phyloP scores from a whole-genome alignment of 2,797 vertebrate genomes.

The Betta splendens region DNA sequence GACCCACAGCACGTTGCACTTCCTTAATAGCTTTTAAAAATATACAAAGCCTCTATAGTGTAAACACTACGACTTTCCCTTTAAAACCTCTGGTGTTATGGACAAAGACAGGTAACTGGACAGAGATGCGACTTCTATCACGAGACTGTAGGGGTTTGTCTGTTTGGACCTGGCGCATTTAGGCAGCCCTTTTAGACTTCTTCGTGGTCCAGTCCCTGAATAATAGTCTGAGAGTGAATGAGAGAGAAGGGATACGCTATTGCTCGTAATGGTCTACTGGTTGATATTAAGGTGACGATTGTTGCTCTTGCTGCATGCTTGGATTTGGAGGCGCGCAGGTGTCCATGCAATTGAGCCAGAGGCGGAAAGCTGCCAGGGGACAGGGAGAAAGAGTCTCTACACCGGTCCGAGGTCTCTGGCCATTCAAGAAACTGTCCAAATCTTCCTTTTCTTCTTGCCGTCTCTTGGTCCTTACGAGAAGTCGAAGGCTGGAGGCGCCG shows the following conservation, averaged over 20 bases:
- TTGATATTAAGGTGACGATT: constrained; percentile 57
- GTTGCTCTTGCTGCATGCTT: constrained; percentile 72
- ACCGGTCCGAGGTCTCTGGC: constrained; percentile 25
- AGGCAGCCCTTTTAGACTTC: constrained; percentile 67
- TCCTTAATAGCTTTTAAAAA: constrained; percentile 43
- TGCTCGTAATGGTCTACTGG: constrained; percentile 69
- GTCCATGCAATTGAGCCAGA: constrained; percentile 72
- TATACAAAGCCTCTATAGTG: constrained; percentile 51
- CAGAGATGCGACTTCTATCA: constrained; percentile 20
- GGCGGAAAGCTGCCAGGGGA: constrained; percentile 53
- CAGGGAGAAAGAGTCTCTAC: constrained; percentile 32
- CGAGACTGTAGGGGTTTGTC: constrained; percentile 37
- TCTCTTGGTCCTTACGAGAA: constrained; percentile 85
- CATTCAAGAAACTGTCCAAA: constrained; percentile 47
- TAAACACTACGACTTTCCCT: constrained; percentile 66
- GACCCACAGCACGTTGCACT: constrained; percentile 17
- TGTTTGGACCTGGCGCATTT: constrained; percentile 50
- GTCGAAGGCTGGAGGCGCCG: constrained; percentile 83
- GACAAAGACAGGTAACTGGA: constrained; percentile 43
- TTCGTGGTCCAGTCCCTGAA: constrained; percentile 69
- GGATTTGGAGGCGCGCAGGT: constrained; percentile 46
- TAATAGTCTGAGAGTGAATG: constrained; percentile 44
- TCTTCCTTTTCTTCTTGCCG: constrained; percentile 36
- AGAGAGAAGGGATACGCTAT: constrained; percentile 59
- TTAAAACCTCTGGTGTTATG: constrained; percentile 46